Conservation (phyloP, 2,113 vertebrate species). For the Pholis gunnellus region DNA sequence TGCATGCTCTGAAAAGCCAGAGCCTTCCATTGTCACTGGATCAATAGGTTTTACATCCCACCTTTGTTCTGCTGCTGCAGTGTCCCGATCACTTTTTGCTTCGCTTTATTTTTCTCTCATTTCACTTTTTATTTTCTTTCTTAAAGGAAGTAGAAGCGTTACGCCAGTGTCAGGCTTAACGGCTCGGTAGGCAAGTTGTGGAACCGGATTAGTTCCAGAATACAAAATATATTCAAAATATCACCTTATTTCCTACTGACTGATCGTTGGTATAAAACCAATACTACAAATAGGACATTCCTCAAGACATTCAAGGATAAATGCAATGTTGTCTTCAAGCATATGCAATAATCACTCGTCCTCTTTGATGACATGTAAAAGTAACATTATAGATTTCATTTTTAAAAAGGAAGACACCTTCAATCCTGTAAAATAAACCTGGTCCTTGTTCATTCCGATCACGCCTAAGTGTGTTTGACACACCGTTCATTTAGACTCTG, state of each 20-base stretch:
- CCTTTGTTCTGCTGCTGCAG: conserved; percentile 8
- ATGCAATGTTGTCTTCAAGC: neutral
- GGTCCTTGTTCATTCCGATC: neutral
- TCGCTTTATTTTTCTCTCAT: neutral
- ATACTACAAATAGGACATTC: neutral
- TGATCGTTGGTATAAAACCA: neutral
- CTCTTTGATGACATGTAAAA: neutral
- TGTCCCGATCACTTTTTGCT: neutral
- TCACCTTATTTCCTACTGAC: neutral
- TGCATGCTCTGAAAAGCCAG: conserved; percentile 49
- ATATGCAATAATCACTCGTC: neutral
- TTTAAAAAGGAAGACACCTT: neutral
- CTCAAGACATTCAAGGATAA: neutral
- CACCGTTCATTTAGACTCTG: conserved; percentile 38
- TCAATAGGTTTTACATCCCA: conserved; percentile 54
- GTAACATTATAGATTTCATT: neutral
- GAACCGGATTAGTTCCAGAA: neutral
- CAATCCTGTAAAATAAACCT: neutral
- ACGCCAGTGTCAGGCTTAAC: neutral
- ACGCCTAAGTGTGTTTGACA: conserved; percentile 45
- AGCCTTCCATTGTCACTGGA: conserved; percentile 56
- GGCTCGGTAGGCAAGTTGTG: neutral
- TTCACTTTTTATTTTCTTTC: neutral
- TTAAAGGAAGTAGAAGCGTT: neutral
- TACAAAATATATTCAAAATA: neutral